Evolutionary conservation across 2,113 vertebrate genomes (phyloP), one percentile per base, ranked within the genome.

Genomic region (Pardalotus punctatus): DNA sequence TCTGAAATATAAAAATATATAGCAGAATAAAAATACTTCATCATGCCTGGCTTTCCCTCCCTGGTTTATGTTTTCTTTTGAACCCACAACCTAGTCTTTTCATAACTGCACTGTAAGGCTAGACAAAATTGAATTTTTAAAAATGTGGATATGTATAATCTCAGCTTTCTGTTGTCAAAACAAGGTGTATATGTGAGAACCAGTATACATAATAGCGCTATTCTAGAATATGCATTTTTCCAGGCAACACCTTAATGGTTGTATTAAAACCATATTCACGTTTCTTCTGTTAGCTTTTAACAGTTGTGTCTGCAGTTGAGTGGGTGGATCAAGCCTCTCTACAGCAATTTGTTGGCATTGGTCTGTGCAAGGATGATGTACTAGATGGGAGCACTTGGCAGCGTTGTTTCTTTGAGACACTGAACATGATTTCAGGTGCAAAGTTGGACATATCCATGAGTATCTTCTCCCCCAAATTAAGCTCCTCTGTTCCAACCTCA

Each of bases 11-110:
- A 88, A 97, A 96, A 95, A 80, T 96, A 88, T 96, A 97, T 96
- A 97, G 85, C 96, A 97, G 92, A 98, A 98, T 98, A 98, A 98
- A 97, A 92, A 62, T 97, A 96, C 87, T 97, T 97, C 96, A 84
- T 88, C 82, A 31, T 21, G 86, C 78, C 79, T 93, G 97, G 69
- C 79, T 92, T 50, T 21, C 40, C 45, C 42, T 62, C 71, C 71
- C 62, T 83, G 25, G 13, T 90, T 86, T 81, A 28, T 83, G 77
- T 87, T 96, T 94, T 80, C 45, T 81, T 81, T 93, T 64, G 61
- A 96, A 64, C 47, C 33, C 40, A 21, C 22, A 14, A 86, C 54
- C 58, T 88, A 56, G 33, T 77, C 31, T 71, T 72, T 23, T 72
- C 36, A 35, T 87, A 65, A 82, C 64, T 19, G 89, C 82, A 25